phyloP scores from a whole-genome alignment of 2,797 vertebrate genomes.

The Spea hammondii region DNA sequence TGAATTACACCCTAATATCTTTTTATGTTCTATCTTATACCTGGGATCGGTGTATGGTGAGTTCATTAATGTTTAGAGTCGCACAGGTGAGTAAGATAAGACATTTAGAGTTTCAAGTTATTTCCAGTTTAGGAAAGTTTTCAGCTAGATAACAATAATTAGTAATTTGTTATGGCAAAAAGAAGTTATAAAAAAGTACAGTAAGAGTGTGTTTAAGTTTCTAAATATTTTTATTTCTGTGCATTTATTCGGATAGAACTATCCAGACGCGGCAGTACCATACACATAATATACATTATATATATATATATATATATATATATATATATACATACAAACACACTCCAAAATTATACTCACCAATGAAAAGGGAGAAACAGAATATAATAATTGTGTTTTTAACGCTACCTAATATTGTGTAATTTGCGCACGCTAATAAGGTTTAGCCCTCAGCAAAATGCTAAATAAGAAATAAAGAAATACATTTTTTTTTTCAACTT shows the following conservation, averaged over 20 bases:
- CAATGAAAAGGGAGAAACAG: too few species aligned
- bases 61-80: background rate
- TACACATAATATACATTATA: background rate
- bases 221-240: background rate
- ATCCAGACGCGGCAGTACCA: background rate
- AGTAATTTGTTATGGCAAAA: background rate
- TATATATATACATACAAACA: background rate
- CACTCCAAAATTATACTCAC: too few species aligned
- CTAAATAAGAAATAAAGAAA: too few species aligned
- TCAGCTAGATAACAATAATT: background rate
- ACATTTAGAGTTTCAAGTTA: too few species aligned
- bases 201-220: background rate
- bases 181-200: background rate
- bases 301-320: background rate
- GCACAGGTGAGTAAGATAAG: background rate
- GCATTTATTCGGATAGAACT: background rate
- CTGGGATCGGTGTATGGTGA: background rate
- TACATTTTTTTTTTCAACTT: too few species aligned
- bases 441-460: too few species aligned
- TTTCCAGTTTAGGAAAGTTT: too few species aligned
- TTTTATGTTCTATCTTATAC: background rate
- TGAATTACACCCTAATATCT: background rate
- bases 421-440: too few species aligned
- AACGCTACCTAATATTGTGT: too few species aligned
- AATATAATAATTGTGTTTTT: too few species aligned